Evolutionary conservation across 2,888 invertebrate genomes (phyloP).

Genomic region (Ormyrus labotus): DNA sequence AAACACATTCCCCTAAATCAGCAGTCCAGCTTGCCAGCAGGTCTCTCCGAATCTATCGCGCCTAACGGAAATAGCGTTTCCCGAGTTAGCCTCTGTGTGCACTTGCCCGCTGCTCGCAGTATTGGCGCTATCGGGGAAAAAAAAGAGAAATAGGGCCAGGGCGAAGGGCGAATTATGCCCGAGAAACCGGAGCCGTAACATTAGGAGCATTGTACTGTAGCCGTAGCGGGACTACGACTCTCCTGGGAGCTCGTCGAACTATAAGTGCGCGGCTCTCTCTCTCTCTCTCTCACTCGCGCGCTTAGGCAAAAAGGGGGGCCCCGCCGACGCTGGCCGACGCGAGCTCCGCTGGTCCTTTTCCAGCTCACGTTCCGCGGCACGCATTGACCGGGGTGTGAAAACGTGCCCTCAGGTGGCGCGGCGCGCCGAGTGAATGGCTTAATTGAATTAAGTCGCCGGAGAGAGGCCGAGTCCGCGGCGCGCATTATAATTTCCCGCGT

Average conservation of each 20-base stretch:
- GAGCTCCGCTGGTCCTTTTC: too few relatives aligned
- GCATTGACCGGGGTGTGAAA: conserved; percentile 59
- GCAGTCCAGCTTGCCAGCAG: background rate
- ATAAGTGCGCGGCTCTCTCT: background rate
- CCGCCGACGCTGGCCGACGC: too few relatives aligned
- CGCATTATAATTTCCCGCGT: conserved; percentile 64
- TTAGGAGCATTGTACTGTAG: conserved; percentile 75
- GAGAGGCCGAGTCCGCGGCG: conserved; percentile 57
- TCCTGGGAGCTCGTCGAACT: conserved; percentile 64
- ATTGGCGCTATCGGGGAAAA: conserved; percentile 9
- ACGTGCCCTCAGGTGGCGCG: conserved; percentile 72
- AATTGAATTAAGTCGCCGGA: conserved; percentile 71
- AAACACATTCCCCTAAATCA: background rate
- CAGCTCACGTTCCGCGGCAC: too few relatives aligned
- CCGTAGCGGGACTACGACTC: conserved; percentile 68
- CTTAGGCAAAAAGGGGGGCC: background rate
- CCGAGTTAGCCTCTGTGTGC: background rate
- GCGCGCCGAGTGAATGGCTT: conserved; percentile 68
- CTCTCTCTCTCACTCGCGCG: background rate
- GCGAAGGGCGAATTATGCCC: conserved; percentile 71
- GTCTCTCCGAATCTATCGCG: background rate
- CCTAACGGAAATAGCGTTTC: background rate
- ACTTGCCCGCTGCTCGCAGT: conserved; percentile 9
- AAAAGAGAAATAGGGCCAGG: conserved; percentile 52
- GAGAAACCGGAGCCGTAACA: conserved; percentile 74